phyloP scores from a whole-genome alignment of 2,797 vertebrate species.

The Pseudochirops cupreus region DNA sequence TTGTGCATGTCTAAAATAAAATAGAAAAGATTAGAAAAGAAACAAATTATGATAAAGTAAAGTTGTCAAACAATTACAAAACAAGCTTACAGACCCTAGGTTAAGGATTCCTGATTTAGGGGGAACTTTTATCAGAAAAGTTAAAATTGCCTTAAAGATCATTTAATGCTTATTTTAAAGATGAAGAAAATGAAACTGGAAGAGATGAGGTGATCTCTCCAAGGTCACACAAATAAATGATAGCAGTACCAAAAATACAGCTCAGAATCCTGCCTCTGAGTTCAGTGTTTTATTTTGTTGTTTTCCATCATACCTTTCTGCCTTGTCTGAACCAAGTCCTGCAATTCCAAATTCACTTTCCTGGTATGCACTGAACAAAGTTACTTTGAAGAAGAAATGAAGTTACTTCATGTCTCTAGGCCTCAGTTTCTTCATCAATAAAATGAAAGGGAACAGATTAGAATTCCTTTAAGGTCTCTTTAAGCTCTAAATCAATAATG shows the following conservation, averaged over 20 bases:
- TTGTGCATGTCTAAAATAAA: not conserved
- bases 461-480: not conserved
- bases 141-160: not conserved
- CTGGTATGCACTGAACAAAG: not conserved
- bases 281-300: not conserved
- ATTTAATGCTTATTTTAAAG: not conserved
- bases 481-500: not conserved
- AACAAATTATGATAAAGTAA: not conserved
- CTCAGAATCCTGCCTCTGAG: not conserved
- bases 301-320: not conserved
- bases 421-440: not conserved
- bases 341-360: not conserved
- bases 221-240: not conserved
- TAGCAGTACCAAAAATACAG: not conserved
- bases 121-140: not conserved
- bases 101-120: not conserved
- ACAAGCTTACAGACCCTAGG: not conserved
- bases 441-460: not conserved
- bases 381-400: not conserved
- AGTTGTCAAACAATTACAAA: not conserved
- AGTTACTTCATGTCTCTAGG: not conserved
- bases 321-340: not conserved
- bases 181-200: not conserved
- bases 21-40: not conserved
- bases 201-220: not conserved